phyloP scores from a whole-genome alignment of 2,113 vertebrate species.

The Phrynosoma platyrhinos region DNA sequence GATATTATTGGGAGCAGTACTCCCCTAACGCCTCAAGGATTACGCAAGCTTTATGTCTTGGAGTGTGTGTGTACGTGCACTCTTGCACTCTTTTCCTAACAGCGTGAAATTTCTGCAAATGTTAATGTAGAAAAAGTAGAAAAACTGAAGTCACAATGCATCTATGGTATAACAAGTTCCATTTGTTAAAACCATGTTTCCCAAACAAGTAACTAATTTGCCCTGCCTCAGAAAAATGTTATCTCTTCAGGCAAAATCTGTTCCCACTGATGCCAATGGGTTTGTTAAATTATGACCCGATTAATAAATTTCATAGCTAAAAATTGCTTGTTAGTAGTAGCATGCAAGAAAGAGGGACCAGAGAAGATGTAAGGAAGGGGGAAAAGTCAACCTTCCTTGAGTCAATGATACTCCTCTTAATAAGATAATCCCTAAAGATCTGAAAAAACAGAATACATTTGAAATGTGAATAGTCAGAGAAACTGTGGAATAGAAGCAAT shows the following conservation, averaged over 20 bases:
- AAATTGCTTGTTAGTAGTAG: background rate
- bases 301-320: constrained; percentile 5
- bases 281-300: constrained; percentile 17
- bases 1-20: constrained; percentile 58
- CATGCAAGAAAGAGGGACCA: background rate
- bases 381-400: background rate
- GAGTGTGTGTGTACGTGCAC: background rate
- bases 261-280: background rate
- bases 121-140: constrained; percentile 39
- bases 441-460: background rate
- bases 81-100: constrained; percentile 21
- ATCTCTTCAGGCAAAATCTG: background rate
- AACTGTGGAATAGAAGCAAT: background rate
- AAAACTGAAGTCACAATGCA: constrained; percentile 39
- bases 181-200: constrained; percentile 9
- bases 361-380: background rate
- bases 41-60: constrained; percentile 24
- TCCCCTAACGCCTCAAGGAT: constrained; percentile 54
- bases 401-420: background rate
- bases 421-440: background rate
- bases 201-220: background rate
- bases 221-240: background rate
- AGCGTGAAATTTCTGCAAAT: constrained; percentile 41
- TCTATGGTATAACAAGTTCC: constrained; percentile 48
- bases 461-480: background rate